Base-by-base conservation (phyloP, 2,797 vertebrate species). In the Tachyglossus aculeatus region DNA sequence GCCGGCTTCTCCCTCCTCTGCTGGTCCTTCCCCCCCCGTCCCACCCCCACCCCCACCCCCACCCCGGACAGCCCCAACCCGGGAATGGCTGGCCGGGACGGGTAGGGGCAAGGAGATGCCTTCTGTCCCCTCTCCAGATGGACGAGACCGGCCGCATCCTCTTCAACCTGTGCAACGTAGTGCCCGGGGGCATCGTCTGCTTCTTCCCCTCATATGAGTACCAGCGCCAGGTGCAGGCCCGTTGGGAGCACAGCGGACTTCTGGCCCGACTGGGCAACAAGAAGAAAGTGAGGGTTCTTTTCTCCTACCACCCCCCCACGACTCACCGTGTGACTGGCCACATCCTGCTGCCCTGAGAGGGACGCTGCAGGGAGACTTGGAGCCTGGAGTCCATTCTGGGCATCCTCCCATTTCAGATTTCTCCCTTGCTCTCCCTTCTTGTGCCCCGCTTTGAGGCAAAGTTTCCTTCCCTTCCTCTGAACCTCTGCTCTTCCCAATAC, bases 141-240 rank as follows among this genome's bases (percentile, higher is more conserved):
- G 96, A 97, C 0, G 97, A 99, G 88, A 94, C 83, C 0, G 98
- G 97, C 1, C 95, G 95, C 13, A 93, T 97, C 51, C 95, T 99
- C 36, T 95, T 90, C 58, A 98, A 98, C 88, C 87, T 98, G 64
- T 98, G 97, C 83, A 97, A 94, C 0, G 91, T 99, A 77, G 93
- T 99, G 24, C 96, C 95, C 0, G 96, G 96, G 2, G 98, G 97
- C 0, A 82, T 99, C 11, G 96, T 99, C 62, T 99, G 98, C 78
- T 99, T 99, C 88, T 98, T 99, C 68, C 94, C 98, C 8, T 99
- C 97, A 21, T 98, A 99, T 0, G 96, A 99, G 2, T 98, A 99
- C 19, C 94, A 95, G 12, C 94, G 89, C 65, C 93, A 91, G 67
- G 93, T 97, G 29, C 78, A 95, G 0, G 72, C 84, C 14, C 96